Evolutionary conservation across 2,888 invertebrate species (phyloP).

Genomic region (Acanthacorydalis orientalis): DNA sequence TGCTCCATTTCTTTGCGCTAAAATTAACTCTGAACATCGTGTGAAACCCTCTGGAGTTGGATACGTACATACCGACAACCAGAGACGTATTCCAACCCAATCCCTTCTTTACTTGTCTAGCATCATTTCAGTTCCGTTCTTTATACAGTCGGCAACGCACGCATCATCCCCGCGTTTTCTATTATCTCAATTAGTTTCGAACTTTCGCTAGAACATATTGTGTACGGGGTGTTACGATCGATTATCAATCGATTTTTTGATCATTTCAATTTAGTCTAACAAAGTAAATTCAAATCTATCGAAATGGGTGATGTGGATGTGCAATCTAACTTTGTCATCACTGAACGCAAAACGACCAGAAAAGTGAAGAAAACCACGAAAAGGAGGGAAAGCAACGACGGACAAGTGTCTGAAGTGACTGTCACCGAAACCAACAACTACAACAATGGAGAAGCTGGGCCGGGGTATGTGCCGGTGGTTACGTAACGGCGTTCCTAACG

Average conservation of each 20-base stretch:
- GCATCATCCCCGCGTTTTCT: constrained; percentile 18
- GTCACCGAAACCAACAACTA: constrained; percentile 49
- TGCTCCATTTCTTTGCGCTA: too few species aligned
- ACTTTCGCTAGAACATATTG: constrained; percentile 3
- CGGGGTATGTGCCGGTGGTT: constrained; percentile 56
- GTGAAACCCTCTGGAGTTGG: too few species aligned
- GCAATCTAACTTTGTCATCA: constrained; percentile 70
- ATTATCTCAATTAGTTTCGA: constrained; percentile 7
- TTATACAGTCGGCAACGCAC: constrained; percentile 2
- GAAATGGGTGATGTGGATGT: constrained; percentile 84
- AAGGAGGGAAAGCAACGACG: constrained; percentile 59
- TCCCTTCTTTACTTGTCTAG: too few species aligned
- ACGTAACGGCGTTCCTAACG: too few species aligned
- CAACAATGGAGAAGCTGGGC: constrained; percentile 45
- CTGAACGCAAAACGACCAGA: constrained; percentile 70
- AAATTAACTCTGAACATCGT: too few species aligned
- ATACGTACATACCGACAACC: too few species aligned
- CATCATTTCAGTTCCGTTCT: neutral
- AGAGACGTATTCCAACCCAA: too few species aligned
- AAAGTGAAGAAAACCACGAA: constrained; percentile 82
- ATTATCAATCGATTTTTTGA: constrained; percentile 12
- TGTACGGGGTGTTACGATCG: constrained; percentile 19
- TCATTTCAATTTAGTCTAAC: constrained; percentile 10
- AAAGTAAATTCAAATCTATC: neutral
- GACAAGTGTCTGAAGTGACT: constrained; percentile 55